phyloP scores from a whole-genome alignment of 1,140 invertebrate genomes.

The Macrotrachela quadricornifera region DNA sequence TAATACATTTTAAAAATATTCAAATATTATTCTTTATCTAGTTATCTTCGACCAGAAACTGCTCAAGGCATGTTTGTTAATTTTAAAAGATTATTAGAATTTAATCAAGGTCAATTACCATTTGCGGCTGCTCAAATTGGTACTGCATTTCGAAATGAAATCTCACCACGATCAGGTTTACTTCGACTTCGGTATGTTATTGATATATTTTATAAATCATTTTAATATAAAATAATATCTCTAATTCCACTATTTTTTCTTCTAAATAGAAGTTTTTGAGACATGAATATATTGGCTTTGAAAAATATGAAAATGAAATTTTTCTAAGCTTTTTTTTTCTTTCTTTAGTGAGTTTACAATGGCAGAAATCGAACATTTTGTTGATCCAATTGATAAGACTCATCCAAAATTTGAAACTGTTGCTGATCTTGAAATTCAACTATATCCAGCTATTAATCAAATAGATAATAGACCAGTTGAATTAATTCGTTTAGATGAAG shows the following conservation, averaged over 20 bases:
- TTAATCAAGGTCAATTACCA: slow-evolving; percentile 81
- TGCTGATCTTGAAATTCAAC: slow-evolving; percentile 44
- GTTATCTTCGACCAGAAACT: slow-evolving; percentile 80
- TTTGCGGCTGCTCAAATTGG: slow-evolving; percentile 96
- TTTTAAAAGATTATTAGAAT: slow-evolving; percentile 81
- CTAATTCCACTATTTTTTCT: too few relatives aligned
- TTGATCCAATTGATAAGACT: slow-evolving; percentile 63
- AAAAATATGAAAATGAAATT: not conserved
- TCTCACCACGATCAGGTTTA: slow-evolving; percentile 83
- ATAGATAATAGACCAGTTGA: slow-evolving; percentile 39
- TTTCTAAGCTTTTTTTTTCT: not conserved
- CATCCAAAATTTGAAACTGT: slow-evolving; percentile 66
- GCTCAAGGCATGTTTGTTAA: slow-evolving; percentile 99
- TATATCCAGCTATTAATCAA: slow-evolving; percentile 87
- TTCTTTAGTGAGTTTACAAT: slow-evolving; percentile 71
- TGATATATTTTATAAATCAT: not conserved
- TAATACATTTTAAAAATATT: slow-evolving; percentile 54
- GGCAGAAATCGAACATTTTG: slow-evolving; percentile 99
- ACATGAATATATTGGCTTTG: too few relatives aligned
- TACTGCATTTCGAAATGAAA: slow-evolving; percentile 93
- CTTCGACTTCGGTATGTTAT: slow-evolving; percentile 47
- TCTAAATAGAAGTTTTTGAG: too few relatives aligned
- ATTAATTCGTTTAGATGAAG: not conserved
- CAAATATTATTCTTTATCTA: slow-evolving; percentile 15
- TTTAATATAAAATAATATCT: too few relatives aligned